Evolutionary conservation across 2,888 invertebrate genomes (phyloP).

Genomic region (Eudasyphora cyanicolor): DNA sequence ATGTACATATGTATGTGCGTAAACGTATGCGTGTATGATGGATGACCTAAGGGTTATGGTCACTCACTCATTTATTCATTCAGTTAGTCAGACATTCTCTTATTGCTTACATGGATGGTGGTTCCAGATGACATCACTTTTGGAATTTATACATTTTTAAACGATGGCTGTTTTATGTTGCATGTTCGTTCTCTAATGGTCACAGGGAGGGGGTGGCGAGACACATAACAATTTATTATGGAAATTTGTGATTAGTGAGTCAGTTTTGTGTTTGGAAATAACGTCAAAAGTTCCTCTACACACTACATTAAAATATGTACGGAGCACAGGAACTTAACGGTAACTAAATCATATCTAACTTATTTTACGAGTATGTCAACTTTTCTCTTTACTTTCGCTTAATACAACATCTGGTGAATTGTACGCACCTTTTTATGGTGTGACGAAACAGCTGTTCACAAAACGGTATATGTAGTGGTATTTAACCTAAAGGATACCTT

Average conservation of each 20-base stretch:
- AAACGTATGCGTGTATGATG: slow-evolving; percentile 15
- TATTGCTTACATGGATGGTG: not conserved
- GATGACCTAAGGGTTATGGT: slow-evolving; percentile 62
- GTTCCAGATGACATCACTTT: slow-evolving; percentile 58
- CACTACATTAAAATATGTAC: too few species aligned
- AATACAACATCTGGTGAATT: too few species aligned
- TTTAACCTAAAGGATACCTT: too few species aligned
- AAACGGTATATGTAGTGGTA: too few species aligned
- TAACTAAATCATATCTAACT: too few species aligned
- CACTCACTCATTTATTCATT: slow-evolving; percentile 15
- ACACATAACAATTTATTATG: not conserved
- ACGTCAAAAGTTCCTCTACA: not conserved
- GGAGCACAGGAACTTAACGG: too few species aligned
- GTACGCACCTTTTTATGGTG: too few species aligned
- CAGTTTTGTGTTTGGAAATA: not conserved
- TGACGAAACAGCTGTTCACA: too few species aligned
- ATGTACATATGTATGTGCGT: not conserved
- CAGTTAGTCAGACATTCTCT: not conserved
- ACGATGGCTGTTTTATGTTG: not conserved
- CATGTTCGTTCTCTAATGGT: not conserved
- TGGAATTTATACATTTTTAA: slow-evolving; percentile 37
- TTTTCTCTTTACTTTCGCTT: too few species aligned
- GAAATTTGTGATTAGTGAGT: not conserved
- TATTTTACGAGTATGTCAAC: too few species aligned
- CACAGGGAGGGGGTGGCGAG: not conserved